These are phyloP conservation scores for Heliconius eleuchia DNA, from an alignment of 1,140 invertebrate genomes.

Conservation along the genomic window DNA sequence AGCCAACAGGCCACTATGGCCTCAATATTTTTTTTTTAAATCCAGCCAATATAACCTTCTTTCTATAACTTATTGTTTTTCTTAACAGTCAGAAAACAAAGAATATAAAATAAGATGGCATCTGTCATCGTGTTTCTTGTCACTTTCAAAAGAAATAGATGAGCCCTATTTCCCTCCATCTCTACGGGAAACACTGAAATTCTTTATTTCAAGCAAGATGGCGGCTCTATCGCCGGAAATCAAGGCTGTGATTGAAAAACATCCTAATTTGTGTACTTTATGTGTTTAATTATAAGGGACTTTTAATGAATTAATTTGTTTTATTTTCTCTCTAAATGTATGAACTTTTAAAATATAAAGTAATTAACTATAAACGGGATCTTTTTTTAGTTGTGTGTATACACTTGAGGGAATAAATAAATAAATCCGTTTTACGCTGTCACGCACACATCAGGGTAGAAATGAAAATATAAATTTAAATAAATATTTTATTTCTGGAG, in stretches of 20 bases:
- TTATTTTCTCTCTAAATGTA: neutral
- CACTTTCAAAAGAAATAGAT: constrained; percentile 46
- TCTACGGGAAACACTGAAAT: constrained; percentile 58
- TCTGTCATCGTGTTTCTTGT: constrained; percentile 50
- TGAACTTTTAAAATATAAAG: no score
- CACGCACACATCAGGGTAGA: no score
- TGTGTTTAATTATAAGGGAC: neutral
- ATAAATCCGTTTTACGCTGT: no score
- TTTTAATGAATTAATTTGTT: neutral
- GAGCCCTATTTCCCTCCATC: constrained; percentile 55
- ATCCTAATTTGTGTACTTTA: constrained; percentile 46
- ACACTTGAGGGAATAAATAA: no score
- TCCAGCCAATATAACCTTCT: no score
- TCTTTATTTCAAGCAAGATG: constrained; percentile 60
- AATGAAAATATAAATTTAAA: no score
- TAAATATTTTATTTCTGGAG: no score
- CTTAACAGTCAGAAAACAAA: constrained; percentile 67
- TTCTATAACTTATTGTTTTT: neutral
- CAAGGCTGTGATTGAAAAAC: constrained; percentile 33
- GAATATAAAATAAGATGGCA: constrained; percentile 57
- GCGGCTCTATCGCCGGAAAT: constrained; percentile 44
- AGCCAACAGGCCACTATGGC: no score
- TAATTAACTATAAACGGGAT: no score
- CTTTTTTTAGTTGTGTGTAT: no score
- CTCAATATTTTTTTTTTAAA: no score